phyloP scores from a whole-genome alignment of 2,888 invertebrate genomes.

The Malachius bipustulatus region DNA sequence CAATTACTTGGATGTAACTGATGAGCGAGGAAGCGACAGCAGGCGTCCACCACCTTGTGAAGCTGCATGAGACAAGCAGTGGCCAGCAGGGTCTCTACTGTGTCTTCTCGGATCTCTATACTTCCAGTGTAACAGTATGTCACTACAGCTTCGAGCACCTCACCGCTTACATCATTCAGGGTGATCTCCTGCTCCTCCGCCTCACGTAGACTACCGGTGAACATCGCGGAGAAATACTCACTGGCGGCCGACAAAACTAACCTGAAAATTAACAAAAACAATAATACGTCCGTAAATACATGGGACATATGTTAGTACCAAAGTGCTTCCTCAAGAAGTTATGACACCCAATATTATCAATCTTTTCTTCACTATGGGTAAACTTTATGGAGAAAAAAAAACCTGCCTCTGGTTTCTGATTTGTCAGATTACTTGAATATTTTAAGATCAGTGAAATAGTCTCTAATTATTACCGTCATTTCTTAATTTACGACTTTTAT shows the following conservation, averaged over 20 bases:
- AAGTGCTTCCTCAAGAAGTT: no score
- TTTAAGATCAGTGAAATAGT: no score
- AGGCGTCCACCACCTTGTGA: conserved; percentile 75
- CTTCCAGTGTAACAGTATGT: conserved; percentile 86
- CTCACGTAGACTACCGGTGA: conserved; percentile 77
- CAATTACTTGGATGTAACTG: conserved; percentile 91
- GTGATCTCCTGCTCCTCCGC: conserved; percentile 73
- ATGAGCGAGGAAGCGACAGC: conserved; percentile 78
- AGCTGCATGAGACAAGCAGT: conserved; percentile 84
- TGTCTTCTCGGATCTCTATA: conserved; percentile 77
- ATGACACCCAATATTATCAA: no score
- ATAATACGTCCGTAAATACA: no score
- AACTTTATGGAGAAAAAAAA: no score
- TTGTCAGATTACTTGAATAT: no score
- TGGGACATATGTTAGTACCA: no score
- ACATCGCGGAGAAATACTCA: conserved; percentile 94
- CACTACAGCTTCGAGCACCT: conserved; percentile 72
- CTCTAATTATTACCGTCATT: no score
- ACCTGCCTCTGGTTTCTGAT: no score
- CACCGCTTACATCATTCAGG: conserved; percentile 73
- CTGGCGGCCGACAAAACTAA: conserved; percentile 83
- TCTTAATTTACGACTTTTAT: no score
- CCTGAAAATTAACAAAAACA: no score
- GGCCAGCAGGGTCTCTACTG: conserved; percentile 75
- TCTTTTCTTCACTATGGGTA: no score